Evolutionary conservation across 2,888 invertebrate genomes (phyloP).

Genomic region (Pandemis heparana): DNA sequence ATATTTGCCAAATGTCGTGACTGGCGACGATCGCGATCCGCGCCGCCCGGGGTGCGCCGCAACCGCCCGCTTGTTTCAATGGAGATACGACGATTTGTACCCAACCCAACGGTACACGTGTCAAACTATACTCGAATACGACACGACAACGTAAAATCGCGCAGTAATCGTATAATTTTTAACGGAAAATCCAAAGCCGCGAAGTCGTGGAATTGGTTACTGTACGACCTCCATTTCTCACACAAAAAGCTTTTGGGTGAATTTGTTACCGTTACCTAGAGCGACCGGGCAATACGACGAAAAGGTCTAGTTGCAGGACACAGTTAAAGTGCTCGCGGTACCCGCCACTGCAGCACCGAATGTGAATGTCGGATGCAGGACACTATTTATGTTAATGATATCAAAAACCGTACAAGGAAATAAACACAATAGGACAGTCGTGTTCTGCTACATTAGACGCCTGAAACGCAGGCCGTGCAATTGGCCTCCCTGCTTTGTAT

Average conservation of each 20-base stretch:
- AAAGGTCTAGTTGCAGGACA: conserved; percentile 45
- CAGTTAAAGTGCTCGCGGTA: conserved; percentile 44
- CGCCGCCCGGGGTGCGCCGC: conserved; percentile 80
- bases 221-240: conserved; percentile 39
- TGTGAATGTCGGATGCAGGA: conserved; percentile 72
- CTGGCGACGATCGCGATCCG: conserved; percentile 82
- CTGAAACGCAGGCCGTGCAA: conserved; percentile 73
- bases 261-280: conserved; percentile 38
- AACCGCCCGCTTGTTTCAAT: conserved; percentile 70
- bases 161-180: conserved; percentile 44
- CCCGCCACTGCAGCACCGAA: conserved; percentile 58
- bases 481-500: conserved; percentile 80
- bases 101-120: conserved; percentile 80
- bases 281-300: conserved; percentile 29
- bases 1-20: conserved; percentile 85
- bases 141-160: conserved; percentile 56
- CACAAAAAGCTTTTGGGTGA: conserved; percentile 42
- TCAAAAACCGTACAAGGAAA: conserved; percentile 81
- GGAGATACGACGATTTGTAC: conserved; percentile 80
- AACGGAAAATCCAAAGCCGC: conserved; percentile 48
- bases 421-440: conserved; percentile 83
- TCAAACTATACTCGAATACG: conserved; percentile 64
- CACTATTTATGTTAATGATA: conserved; percentile 82
- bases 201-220: conserved; percentile 58
- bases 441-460: conserved; percentile 80